Conservation (phyloP, 2,113 vertebrate genomes). For the Leptobrachium ailaonicum region DNA sequence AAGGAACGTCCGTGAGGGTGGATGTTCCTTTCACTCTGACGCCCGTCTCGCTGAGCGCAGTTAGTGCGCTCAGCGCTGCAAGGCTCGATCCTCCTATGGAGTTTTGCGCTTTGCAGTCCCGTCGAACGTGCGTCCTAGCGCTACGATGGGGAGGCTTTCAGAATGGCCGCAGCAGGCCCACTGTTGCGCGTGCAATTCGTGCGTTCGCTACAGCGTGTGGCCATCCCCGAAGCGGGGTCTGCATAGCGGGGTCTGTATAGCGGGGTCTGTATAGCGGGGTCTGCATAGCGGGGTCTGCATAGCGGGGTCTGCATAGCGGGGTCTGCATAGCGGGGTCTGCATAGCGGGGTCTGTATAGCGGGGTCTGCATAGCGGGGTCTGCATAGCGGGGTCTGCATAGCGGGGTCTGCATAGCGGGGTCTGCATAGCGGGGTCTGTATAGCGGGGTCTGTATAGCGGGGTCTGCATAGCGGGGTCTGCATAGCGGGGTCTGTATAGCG, state of each 20-base stretch:
- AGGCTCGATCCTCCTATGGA: too few relatives aligned
- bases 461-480: slow-evolving; percentile 39
- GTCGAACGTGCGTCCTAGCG: too few relatives aligned
- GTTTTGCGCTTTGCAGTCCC: too few relatives aligned
- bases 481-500: slow-evolving; percentile 39
- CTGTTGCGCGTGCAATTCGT: too few relatives aligned
- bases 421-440: slow-evolving; percentile 38
- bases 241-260: slow-evolving; percentile 38
- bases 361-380: slow-evolving; percentile 35
- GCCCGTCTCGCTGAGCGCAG: too few relatives aligned
- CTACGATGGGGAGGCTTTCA: too few relatives aligned
- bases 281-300: slow-evolving; percentile 38
- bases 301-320: slow-evolving; percentile 35
- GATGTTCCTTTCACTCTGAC: too few relatives aligned
- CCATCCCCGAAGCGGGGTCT: too few relatives aligned
- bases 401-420: slow-evolving; percentile 36
- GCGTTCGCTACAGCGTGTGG: too few relatives aligned
- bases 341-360: slow-evolving; percentile 39
- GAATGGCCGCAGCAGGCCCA: too few relatives aligned
- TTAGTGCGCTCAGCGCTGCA: too few relatives aligned
- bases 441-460: slow-evolving; percentile 35
- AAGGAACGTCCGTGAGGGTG: too few relatives aligned
- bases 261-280: slow-evolving; percentile 36
- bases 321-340: slow-evolving; percentile 39
- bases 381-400: slow-evolving; percentile 38